Conservation (phyloP, 1,140 invertebrate species). For the Paraescarpia echinospica region DNA sequence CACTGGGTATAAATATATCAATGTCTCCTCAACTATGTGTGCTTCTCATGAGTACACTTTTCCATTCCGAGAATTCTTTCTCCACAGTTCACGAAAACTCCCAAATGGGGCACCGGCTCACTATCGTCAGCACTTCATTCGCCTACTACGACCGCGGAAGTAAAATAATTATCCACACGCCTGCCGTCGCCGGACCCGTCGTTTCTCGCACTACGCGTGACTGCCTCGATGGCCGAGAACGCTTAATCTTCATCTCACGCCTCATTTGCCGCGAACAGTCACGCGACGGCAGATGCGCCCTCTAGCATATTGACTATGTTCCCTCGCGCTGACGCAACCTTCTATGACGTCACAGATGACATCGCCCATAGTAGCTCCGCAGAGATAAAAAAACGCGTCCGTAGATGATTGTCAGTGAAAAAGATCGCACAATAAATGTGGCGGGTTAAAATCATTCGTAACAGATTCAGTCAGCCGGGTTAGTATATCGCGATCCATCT, state of each 20-base stretch:
- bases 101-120: background rate
- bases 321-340: background rate
- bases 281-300: background rate
- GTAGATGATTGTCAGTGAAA: background rate
- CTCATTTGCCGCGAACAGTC: background rate
- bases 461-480: background rate
- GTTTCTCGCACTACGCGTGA: background rate
- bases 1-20: too few relatives aligned
- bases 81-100: background rate
- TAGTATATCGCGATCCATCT: background rate
- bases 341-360: background rate
- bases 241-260: background rate
- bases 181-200: background rate
- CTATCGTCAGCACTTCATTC: background rate
- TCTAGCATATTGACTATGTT: background rate
- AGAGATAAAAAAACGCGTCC: background rate
- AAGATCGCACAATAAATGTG: background rate
- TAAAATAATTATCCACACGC: background rate
- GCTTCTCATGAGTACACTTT: background rate
- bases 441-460: background rate
- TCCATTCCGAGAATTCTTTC: background rate
- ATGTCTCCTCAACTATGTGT: too few relatives aligned
- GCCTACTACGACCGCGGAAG: background rate
- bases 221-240: background rate
- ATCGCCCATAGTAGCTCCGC: background rate